These are phyloP conservation scores for Formicarius rufipectus DNA, from an alignment of 2,113 vertebrate genomes.

Conservation along the genomic window DNA sequence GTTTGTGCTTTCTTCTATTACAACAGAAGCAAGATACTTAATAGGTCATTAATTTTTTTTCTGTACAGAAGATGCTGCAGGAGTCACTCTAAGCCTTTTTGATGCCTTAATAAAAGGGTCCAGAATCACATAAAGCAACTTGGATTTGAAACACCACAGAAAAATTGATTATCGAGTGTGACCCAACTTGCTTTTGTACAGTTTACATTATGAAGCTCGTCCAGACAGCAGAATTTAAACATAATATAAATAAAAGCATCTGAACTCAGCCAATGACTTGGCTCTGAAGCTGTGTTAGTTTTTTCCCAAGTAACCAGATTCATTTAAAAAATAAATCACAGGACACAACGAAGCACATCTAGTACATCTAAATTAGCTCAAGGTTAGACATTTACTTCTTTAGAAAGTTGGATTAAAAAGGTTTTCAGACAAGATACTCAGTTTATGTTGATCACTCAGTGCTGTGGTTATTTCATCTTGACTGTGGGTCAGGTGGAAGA, in stretches of 20 bases:
- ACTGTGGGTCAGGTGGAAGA: background rate
- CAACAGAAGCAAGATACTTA: background rate
- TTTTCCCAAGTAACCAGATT: background rate
- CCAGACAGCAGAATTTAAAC: background rate
- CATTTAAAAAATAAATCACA: background rate
- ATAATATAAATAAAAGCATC: constrained; percentile 26
- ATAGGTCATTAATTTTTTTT: background rate
- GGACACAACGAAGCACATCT: background rate
- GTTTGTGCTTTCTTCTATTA: background rate
- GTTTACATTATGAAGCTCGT: constrained; percentile 9
- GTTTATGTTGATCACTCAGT: background rate
- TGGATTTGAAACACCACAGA: background rate
- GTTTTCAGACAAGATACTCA: background rate
- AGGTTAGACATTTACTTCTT: background rate
- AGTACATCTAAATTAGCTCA: background rate
- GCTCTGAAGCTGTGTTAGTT: background rate
- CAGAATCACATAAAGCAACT: background rate
- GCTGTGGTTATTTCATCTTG: background rate
- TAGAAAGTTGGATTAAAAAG: background rate
- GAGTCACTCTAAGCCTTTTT: background rate
- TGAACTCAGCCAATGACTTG: constrained; percentile 15
- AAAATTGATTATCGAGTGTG: background rate
- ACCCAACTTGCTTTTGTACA: background rate
- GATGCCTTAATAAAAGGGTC: background rate
- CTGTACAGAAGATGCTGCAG: background rate